A percentile compares a stretch with the other conserved stretches of the same genome.
These are phyloP conservation scores for Brachionus manjavacas DNA, from an alignment of 1,140 invertebrate genomes.

Conservation along the genomic window DNA sequence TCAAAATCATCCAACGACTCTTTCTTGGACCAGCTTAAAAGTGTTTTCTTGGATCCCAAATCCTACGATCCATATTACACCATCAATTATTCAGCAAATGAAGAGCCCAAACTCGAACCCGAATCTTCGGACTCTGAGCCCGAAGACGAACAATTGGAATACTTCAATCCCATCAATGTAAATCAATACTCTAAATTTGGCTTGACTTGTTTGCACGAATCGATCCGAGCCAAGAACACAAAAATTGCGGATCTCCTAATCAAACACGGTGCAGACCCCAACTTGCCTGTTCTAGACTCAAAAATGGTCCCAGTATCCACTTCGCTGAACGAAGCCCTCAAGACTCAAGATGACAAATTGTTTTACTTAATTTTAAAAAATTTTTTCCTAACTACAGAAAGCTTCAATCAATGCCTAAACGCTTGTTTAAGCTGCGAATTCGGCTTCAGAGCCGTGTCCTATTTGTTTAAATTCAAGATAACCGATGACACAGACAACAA, in stretches of 20 bases:
- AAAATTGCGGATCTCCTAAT: constrained; percentile 5
- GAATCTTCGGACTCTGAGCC: neutral
- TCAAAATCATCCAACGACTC: constrained; percentile 29
- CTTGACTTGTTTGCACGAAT: constrained; percentile 34
- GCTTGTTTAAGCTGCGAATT: neutral
- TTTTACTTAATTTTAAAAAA: constrained; percentile 34
- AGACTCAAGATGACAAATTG: constrained; percentile 4
- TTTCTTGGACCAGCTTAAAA: constrained; percentile 31
- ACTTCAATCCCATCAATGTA: constrained; percentile 24
- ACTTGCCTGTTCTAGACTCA: neutral
- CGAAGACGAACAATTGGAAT: neutral
- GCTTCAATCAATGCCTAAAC: neutral
- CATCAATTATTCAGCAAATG: neutral
- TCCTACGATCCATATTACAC: constrained; percentile 17
- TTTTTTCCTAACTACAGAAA: neutral
- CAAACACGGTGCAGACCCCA: constrained; percentile 18
- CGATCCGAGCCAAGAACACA: neutral
- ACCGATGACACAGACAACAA: neutral
- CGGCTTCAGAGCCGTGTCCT: neutral
- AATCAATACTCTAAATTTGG: constrained; percentile 38
- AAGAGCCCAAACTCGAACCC: neutral
- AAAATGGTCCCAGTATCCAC: neutral
- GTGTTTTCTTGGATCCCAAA: constrained; percentile 22
- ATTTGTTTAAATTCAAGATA: constrained; percentile 1
- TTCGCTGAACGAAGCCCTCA: neutral